These are phyloP conservation scores for Procambarus clarkii DNA, from an alignment of 1,140 invertebrate genomes.

Conservation along the genomic window DNA sequence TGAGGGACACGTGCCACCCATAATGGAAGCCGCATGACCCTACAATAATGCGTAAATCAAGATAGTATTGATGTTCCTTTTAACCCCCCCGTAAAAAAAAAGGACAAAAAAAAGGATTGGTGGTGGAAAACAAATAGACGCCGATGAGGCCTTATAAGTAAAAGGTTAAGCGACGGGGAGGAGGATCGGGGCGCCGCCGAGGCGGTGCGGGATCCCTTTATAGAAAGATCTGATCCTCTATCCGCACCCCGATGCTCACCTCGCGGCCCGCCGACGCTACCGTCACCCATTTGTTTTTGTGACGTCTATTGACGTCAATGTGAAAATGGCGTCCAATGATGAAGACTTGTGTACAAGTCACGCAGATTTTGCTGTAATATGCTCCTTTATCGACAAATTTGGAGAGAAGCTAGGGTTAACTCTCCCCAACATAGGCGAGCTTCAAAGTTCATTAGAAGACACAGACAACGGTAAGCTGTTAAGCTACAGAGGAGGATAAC, in stretches of 20 bases:
- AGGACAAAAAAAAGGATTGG: conserved; percentile 40
- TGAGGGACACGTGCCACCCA: background rate
- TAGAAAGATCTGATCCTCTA: too few relatives aligned
- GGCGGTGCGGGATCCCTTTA: too few relatives aligned
- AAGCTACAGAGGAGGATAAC: background rate
- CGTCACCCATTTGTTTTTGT: conserved; percentile 69
- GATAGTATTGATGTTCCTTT: conserved; percentile 57
- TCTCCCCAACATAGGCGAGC: conserved; percentile 70
- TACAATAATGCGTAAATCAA: conserved; percentile 5
- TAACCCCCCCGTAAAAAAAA: background rate
- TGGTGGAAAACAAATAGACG: conserved; percentile 76
- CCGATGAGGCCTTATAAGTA: conserved; percentile 65
- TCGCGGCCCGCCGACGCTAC: conserved; percentile 62
- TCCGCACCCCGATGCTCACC: conserved; percentile 12
- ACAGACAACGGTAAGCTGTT: conserved; percentile 70
- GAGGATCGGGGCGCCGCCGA: too few relatives aligned
- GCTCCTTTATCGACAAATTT: conserved; percentile 72
- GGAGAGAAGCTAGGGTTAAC: conserved; percentile 69
- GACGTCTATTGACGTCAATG: conserved; percentile 72
- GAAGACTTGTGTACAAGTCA: conserved; percentile 72
- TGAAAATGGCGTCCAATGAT: conserved; percentile 72
- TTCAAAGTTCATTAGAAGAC: conserved; percentile 69
- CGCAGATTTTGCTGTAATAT: conserved; percentile 72
- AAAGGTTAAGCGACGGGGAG: background rate
- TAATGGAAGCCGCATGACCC: background rate